Percentiles rank a stretch among this genome's conserved stretches.
These are phyloP conservation scores for Microdon myrmicae DNA, from an alignment of 2,888 invertebrate genomes.

Conservation along the genomic window DNA sequence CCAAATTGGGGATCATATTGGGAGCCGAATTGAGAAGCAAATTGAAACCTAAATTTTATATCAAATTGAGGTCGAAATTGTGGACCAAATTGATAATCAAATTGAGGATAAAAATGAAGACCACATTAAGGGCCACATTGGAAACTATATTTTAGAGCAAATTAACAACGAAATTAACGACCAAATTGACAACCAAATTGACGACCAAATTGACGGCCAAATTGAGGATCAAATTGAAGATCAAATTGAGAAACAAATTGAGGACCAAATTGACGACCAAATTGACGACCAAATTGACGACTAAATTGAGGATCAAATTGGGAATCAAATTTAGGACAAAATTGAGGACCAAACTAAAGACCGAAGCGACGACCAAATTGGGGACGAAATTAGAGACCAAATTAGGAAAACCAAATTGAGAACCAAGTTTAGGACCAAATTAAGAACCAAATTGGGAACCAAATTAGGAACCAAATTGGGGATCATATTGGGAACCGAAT, in stretches of 20 bases:
- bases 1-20: not conserved
- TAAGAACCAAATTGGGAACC: not conserved
- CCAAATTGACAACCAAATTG: not conserved
- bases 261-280: not conserved
- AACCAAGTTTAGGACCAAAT: not conserved
- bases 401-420: not conserved
- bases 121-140: not conserved
- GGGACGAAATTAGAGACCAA: not conserved
- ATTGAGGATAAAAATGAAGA: not conserved
- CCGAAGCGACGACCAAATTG: not conserved
- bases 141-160: not conserved
- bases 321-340: not conserved
- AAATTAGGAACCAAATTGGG: too few relatives aligned
- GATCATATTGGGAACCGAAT: too few relatives aligned
- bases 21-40: not conserved
- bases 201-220: not conserved
- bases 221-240: not conserved
- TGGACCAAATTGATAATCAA: not conserved
- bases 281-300: not conserved
- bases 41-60: not conserved
- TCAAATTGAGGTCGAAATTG: not conserved
- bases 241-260: not conserved
- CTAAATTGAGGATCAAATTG: not conserved
- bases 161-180: not conserved
- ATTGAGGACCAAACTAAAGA: not conserved